A percentile compares a stretch with the other conserved stretches of the same genome.
Evolutionary conservation across 2,113 vertebrate genomes (phyloP).

Genomic region (Illadopsis cleaveri): DNA sequence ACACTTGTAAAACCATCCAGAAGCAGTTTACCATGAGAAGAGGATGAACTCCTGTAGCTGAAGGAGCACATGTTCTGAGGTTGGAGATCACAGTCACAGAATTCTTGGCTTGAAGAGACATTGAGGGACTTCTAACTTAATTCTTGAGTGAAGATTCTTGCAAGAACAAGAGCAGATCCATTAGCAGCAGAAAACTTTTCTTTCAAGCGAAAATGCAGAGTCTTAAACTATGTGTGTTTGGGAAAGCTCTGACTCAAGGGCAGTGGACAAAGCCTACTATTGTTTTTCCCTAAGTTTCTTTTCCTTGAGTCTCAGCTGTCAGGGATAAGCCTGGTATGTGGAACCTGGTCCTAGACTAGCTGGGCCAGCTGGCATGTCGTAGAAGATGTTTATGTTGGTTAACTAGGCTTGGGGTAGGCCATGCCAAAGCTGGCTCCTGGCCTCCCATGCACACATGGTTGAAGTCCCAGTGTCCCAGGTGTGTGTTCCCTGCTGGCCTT

Average conservation of each 20-base stretch:
- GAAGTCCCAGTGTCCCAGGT: background rate
- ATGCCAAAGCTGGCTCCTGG: background rate
- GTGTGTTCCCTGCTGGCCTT: rapidly evolving
- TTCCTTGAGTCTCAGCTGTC: background rate
- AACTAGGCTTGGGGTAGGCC: background rate
- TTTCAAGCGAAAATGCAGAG: background rate
- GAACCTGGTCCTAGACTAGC: background rate
- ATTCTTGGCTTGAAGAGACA: background rate
- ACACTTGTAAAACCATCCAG: background rate
- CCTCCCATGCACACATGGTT: rapidly evolving
- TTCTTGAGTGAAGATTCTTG: background rate
- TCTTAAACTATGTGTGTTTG: background rate
- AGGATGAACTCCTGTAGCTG: background rate
- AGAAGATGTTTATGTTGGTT: background rate
- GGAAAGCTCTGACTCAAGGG: background rate
- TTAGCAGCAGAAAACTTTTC: background rate
- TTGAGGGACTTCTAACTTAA: background rate
- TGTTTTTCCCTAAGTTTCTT: background rate
- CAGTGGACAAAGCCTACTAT: background rate
- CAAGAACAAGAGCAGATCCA: background rate
- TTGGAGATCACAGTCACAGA: background rate
- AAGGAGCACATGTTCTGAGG: background rate
- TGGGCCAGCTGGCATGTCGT: background rate
- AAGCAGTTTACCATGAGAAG: background rate
- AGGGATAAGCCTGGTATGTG: background rate